Evolutionary conservation across 2,888 invertebrate genomes (phyloP).

Genomic region (Tachina grossa): DNA sequence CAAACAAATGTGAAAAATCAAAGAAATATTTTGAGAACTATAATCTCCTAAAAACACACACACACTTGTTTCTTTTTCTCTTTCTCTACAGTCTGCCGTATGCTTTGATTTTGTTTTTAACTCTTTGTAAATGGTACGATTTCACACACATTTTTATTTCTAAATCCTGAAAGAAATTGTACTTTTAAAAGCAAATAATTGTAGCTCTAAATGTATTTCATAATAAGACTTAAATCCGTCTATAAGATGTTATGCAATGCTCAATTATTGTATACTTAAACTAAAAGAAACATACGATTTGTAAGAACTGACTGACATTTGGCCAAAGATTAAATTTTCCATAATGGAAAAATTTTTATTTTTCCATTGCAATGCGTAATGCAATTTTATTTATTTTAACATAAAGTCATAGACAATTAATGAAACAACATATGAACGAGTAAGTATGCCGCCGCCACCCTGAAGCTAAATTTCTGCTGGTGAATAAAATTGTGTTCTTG

Average conservation of each 20-base stretch:
- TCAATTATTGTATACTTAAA: conserved; percentile 1
- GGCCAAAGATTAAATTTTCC: not conserved
- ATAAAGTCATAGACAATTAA: conserved; percentile 56
- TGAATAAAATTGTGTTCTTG: conserved; percentile 38
- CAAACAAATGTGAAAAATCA: not conserved
- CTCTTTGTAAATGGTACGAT: not conserved
- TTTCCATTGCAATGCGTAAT: conserved; percentile 3
- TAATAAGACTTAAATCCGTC: conserved; percentile 57
- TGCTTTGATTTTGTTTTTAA: not conserved
- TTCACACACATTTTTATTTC: not conserved
- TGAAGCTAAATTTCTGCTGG: conserved; percentile 63
- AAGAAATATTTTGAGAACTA: not conserved
- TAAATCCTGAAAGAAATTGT: not conserved
- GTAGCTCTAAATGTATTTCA: conserved; percentile 15
- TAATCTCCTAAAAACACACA: not conserved
- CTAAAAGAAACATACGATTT: conserved; percentile 11
- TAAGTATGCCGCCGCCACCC: conserved; percentile 66
- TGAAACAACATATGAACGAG: not conserved
- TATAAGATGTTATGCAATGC: conserved; percentile 61
- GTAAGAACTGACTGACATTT: conserved; percentile 22
- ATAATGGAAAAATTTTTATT: conserved; percentile 3
- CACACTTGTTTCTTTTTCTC: not conserved
- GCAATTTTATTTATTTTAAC: conserved; percentile 40
- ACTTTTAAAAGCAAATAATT: not conserved
- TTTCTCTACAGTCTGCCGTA: not conserved